phyloP scores from a whole-genome alignment of 2,797 vertebrate genomes.

The Oceanodroma leucorhoa region DNA sequence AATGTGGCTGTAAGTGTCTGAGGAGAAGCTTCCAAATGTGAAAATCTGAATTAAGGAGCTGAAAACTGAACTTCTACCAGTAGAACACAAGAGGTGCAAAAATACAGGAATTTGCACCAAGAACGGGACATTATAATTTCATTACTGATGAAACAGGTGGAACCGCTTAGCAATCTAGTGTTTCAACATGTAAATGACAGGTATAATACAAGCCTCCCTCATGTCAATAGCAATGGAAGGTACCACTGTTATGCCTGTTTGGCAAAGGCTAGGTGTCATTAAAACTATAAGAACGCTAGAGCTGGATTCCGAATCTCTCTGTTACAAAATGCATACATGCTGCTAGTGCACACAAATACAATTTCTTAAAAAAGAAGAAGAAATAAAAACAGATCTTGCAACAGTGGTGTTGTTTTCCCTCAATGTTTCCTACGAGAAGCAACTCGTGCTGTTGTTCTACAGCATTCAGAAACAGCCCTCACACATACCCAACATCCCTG shows the following conservation, averaged over 20 bases:
- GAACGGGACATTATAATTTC: background rate
- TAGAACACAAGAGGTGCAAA: background rate
- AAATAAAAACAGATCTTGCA: background rate
- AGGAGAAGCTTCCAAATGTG: background rate
- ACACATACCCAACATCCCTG: rapidly evolving
- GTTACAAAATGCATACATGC: background rate
- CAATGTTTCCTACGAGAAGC: background rate
- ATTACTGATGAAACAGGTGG: background rate
- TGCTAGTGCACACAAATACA: background rate
- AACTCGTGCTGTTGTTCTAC: background rate
- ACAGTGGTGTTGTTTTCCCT: background rate
- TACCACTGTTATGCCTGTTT: background rate
- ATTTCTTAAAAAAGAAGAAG: background rate
- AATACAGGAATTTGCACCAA: background rate
- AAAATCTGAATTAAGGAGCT: background rate
- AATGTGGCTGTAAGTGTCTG: background rate
- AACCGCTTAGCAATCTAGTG: background rate
- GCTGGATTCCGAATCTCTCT: background rate
- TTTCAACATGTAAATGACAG: background rate
- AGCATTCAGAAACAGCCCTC: background rate
- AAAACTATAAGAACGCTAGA: background rate
- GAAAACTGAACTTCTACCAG: background rate
- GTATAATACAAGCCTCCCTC: background rate
- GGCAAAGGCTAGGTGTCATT: background rate
- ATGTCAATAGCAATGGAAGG: background rate